These are phyloP conservation scores for Camelus dromedarius DNA, from an alignment of 2,113 vertebrate genomes.

Conservation along the genomic window DNA sequence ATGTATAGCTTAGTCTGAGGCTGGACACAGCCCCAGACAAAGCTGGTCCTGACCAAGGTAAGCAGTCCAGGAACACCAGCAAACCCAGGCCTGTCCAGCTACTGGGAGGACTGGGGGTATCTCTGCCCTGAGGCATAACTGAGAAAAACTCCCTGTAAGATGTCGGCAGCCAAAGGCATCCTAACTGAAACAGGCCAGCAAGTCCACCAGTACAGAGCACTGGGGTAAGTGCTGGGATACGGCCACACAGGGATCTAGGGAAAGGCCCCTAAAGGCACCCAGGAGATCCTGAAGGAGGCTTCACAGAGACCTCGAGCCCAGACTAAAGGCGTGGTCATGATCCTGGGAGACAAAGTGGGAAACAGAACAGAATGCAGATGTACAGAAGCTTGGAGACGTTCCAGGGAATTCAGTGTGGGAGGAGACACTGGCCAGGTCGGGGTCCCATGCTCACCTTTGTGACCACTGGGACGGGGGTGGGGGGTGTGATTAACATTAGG, in stretches of 20 bases:
- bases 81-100: not conserved
- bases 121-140: not conserved
- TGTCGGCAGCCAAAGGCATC: not conserved
- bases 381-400: not conserved
- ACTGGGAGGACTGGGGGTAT: accelerated
- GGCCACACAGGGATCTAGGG: not conserved
- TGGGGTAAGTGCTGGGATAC: not conserved
- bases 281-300: not conserved
- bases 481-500: too few relatives aligned
- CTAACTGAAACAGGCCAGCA: not conserved
- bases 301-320: not conserved
- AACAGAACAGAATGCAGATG: not conserved
- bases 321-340: not conserved
- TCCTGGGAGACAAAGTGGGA: not conserved
- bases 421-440: not conserved
- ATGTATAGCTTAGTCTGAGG: not conserved
- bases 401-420: not conserved
- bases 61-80: not conserved
- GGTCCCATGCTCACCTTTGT: not conserved
- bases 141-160: not conserved
- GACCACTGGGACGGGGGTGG: not conserved
- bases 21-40: not conserved
- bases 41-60: not conserved
- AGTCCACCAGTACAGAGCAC: not conserved
- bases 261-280: not conserved